Conservation (phyloP, 2,113 vertebrate genomes). For the Odontophorus gujanensis region DNA sequence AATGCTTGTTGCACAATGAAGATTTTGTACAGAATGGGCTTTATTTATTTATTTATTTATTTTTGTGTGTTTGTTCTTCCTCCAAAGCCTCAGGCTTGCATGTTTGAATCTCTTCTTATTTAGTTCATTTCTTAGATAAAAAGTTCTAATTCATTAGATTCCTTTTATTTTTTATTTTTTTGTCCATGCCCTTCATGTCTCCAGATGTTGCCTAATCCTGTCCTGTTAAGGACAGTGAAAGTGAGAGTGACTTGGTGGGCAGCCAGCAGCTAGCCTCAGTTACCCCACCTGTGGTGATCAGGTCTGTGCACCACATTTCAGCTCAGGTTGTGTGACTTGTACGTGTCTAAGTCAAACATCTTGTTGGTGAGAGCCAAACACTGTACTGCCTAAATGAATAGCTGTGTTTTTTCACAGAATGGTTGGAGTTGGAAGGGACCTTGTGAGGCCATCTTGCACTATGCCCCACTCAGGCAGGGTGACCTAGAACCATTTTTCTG, state of each 20-base stretch:
- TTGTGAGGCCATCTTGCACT: neutral
- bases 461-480: neutral
- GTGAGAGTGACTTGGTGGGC: neutral
- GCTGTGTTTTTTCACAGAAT: neutral
- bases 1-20: neutral
- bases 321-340: neutral
- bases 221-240: neutral
- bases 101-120: constrained; percentile 29
- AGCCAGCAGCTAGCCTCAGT: neutral
- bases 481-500: neutral
- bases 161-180: neutral
- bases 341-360: neutral
- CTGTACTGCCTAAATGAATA: neutral
- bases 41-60: neutral
- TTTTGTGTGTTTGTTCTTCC: neutral
- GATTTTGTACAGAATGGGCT: neutral
- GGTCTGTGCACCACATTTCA: neutral
- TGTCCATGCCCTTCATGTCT: neutral
- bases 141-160: neutral
- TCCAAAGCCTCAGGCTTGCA: neutral
- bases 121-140: neutral
- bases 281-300: neutral
- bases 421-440: neutral
- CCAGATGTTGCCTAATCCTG: neutral
- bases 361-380: neutral